Evolutionary conservation across 2,113 vertebrate genomes (phyloP).

Genomic region (Salvator merianae): DNA sequence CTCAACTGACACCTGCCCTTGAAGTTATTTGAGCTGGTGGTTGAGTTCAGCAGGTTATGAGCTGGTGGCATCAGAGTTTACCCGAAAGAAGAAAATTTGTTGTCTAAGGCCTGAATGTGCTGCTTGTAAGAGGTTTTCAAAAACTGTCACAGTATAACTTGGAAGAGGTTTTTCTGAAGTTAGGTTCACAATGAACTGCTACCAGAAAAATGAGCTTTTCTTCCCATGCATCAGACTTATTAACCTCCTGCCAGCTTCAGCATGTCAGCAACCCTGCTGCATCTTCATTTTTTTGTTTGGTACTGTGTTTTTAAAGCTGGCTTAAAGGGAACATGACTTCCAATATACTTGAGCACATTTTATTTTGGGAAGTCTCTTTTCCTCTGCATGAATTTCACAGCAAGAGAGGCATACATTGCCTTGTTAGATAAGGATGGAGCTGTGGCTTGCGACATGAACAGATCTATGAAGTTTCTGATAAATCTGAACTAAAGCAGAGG

Average conservation of each 20-base stretch:
- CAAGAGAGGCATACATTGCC: background rate
- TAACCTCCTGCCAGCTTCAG: background rate
- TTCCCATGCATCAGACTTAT: background rate
- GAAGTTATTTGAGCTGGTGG: background rate
- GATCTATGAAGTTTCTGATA: background rate
- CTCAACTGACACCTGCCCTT: background rate
- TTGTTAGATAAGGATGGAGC: background rate
- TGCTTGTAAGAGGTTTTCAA: background rate
- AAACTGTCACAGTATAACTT: background rate
- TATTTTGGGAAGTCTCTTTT: accelerated
- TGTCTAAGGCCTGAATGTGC: background rate
- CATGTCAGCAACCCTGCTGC: background rate
- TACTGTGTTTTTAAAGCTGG: background rate
- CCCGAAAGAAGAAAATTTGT: background rate
- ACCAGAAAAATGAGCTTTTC: background rate
- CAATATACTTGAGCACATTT: background rate
- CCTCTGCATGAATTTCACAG: background rate
- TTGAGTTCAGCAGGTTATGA: background rate
- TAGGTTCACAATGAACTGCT: background rate
- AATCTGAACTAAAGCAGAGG: background rate
- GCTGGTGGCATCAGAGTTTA: background rate
- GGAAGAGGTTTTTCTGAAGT: constrained; percentile 1
- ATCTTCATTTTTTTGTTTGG: constrained; percentile 40
- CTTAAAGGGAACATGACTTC: constrained; percentile 4
- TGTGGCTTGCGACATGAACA: background rate